Evolutionary conservation across 1,140 invertebrate species (phyloP), one percentile per base, ranked within the genome.

Genomic region (Tetranychus urticae): DNA sequence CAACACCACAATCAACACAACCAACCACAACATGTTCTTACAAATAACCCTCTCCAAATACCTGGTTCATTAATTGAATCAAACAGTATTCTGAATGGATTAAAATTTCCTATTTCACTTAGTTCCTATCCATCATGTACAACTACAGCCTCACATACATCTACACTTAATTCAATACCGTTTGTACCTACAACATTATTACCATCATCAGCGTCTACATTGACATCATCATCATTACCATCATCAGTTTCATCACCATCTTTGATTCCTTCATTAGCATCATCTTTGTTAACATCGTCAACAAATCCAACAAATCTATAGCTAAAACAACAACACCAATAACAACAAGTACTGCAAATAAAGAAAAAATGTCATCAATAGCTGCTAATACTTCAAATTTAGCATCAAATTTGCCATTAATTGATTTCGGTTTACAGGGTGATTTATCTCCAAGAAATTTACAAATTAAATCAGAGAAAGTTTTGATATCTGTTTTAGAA

Each of bases 401-500:
- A 13, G 12, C 46, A 13, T 34, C 50, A 23, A 31, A 34, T 54
- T 14, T 10, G 33, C 7, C 39, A 52, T 60, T 31, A n/a, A 23
- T 45, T 56, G 48, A 52, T 50, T 58, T 61, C 12, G 45, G 54
- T 58, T 66, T 58, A 46, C 62, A 14, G 54, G 61, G 2, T 46
- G 60, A 35, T 61, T 59, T 56, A 56, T 45, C 31, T n/a, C 61
- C 37, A 57, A 54, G 42, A 52, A 42, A 35, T 14, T 62, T 62
- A 50, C 46, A 62, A 55, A 65, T 74, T 35, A 65, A 66, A 47
- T 70, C 69, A 45, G 74, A 76, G 64, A 71, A 71, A 46, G 66
- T 74, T 23, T 47, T 77, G 33, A 68, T 74, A 1, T 70, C 71
- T 2, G 63, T 72, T 46, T 59, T 76, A 8, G 72, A 76, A 64